Percentiles rank a stretch among this genome's conserved stretches.
phyloP scores from a whole-genome alignment of 2,113 vertebrate genomes.

The Cololabis saira region DNA sequence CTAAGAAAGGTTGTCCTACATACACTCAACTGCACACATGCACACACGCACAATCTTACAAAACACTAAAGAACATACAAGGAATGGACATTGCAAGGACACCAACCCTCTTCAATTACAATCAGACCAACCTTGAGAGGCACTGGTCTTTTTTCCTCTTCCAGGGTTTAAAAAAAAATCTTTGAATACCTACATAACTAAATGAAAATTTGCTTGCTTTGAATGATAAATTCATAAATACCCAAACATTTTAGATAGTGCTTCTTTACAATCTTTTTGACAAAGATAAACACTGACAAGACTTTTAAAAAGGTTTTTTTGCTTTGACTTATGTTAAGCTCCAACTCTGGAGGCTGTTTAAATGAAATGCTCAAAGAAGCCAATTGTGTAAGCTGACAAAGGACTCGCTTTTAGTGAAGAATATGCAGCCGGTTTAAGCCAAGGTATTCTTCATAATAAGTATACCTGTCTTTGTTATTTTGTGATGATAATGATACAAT shows the following conservation, averaged over 20 bases:
- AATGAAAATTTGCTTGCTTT: slow-evolving; percentile 55
- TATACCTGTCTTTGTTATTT: not conserved
- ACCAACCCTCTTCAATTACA: slow-evolving; percentile 66
- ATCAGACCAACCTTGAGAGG: slow-evolving; percentile 72
- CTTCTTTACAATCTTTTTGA: slow-evolving; percentile 52
- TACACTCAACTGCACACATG: slow-evolving; percentile 9
- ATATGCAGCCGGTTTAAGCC: not conserved
- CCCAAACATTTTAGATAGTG: slow-evolving; percentile 60
- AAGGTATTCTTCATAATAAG: slow-evolving; percentile 1
- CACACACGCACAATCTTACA: slow-evolving; percentile 36
- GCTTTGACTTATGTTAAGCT: slow-evolving; percentile 45
- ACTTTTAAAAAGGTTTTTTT: not conserved
- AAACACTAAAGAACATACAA: slow-evolving; percentile 67
- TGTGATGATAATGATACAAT: slow-evolving; percentile 2
- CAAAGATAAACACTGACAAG: slow-evolving; percentile 61
- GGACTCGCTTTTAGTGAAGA: slow-evolving; percentile 31
- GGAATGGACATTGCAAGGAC: slow-evolving; percentile 76
- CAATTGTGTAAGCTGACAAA: slow-evolving; percentile 34
- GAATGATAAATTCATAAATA: slow-evolving; percentile 65
- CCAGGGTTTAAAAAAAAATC: slow-evolving; percentile 63
- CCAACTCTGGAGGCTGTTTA: slow-evolving; percentile 14
- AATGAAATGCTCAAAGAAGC: slow-evolving; percentile 8
- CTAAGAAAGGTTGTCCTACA: slow-evolving; percentile 24
- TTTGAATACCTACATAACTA: slow-evolving; percentile 70
- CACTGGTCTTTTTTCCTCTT: slow-evolving; percentile 69